phyloP scores from a whole-genome alignment of 2,888 invertebrate genomes.

The Liposcelis brunnea region DNA sequence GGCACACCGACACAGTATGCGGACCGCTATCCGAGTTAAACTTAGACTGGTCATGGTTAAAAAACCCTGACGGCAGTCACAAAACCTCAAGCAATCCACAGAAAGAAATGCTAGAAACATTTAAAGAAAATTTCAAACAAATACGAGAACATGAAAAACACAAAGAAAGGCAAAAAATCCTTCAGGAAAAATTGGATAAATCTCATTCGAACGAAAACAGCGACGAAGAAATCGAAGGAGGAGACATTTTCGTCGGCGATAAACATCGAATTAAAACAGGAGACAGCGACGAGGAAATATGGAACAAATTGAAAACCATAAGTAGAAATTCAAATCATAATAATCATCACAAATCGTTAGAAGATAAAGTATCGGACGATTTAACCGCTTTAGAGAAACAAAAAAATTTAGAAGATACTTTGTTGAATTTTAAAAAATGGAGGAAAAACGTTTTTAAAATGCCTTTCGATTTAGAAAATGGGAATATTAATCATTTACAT shows the following conservation, averaged over 20 bases:
- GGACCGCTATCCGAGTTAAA: slow-evolving; percentile 47
- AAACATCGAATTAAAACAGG: not conserved
- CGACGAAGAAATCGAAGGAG: not conserved
- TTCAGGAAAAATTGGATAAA: not conserved
- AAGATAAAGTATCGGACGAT: not conserved
- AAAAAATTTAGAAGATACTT: not conserved
- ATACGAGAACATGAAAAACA: not conserved
- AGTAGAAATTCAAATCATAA: not conserved
- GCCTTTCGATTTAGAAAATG: too few species aligned
- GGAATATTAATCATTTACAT: not conserved
- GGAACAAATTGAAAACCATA: slow-evolving; percentile 1
- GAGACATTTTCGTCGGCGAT: not conserved
- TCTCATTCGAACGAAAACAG: not conserved
- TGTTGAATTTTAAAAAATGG: not conserved
- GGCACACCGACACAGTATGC: slow-evolving; percentile 58
- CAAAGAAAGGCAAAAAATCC: slow-evolving; percentile 1
- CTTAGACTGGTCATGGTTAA: slow-evolving; percentile 39
- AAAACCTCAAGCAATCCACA: not conserved
- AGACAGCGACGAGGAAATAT: not conserved
- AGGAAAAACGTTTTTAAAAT: too few species aligned
- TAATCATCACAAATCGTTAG: too few species aligned
- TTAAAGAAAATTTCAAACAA: slow-evolving; percentile 3
- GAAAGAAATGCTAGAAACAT: slow-evolving; percentile 6
- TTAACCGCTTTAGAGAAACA: not conserved
- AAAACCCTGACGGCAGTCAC: not conserved